These are phyloP conservation scores for Parapsyche elsis DNA, from an alignment of 1,140 invertebrate species.

Conservation along the genomic window DNA sequence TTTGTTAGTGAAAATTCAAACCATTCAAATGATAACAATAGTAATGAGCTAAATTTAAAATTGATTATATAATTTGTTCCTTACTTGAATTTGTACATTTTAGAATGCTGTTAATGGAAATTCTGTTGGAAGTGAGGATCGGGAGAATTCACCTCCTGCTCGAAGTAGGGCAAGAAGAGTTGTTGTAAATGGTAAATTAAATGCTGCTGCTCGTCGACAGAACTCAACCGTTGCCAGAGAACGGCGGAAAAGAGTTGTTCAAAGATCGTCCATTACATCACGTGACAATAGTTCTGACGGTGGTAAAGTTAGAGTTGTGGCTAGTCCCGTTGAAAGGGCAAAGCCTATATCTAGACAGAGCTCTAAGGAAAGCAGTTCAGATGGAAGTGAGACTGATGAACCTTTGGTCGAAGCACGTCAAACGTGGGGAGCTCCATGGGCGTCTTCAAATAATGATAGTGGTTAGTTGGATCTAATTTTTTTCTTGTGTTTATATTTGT, in stretches of 20 bases:
- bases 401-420: slow-evolving; percentile 61
- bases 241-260: slow-evolving; percentile 48
- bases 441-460: slow-evolving; percentile 58
- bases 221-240: slow-evolving; percentile 36
- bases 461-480: not conserved
- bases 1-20: too few relatives aligned
- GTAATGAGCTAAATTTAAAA: not conserved
- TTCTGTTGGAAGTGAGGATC: slow-evolving; percentile 52
- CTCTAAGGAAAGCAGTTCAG: slow-evolving; percentile 53
- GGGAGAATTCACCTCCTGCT: slow-evolving; percentile 53
- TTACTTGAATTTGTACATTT: slow-evolving; percentile 29
- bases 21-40: too few relatives aligned
- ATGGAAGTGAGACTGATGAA: slow-evolving; percentile 50
- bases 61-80: too few relatives aligned
- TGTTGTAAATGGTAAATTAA: slow-evolving; percentile 51
- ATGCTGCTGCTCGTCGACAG: slow-evolving; percentile 10
- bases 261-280: slow-evolving; percentile 26
- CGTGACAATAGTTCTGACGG: slow-evolving; percentile 40
- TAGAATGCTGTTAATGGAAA: slow-evolving; percentile 50
- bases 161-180: slow-evolving; percentile 48
- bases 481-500: not conserved
- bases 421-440: slow-evolving; percentile 67
- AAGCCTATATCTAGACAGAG: slow-evolving; percentile 49
- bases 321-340: slow-evolving; percentile 24
- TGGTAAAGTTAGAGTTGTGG: slow-evolving; percentile 18